phyloP scores from a whole-genome alignment of 2,797 vertebrate species.

The Crocodylus rhombifer region DNA sequence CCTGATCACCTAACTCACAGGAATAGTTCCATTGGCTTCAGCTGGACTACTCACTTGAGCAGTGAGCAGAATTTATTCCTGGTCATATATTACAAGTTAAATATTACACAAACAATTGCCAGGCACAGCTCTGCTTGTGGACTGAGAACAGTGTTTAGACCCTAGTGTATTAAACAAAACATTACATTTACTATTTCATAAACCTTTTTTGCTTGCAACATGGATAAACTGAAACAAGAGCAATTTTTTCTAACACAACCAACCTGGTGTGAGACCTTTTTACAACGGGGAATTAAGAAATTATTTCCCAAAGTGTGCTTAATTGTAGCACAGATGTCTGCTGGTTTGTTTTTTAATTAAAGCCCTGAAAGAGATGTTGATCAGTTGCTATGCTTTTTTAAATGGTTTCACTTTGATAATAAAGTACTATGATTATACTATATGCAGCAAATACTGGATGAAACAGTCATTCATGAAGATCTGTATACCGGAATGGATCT shows the following conservation, averaged over 20 bases:
- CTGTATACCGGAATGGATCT: background rate
- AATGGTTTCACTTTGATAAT: background rate
- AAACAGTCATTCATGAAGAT: background rate
- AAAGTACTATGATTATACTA: background rate
- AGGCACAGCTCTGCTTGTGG: background rate
- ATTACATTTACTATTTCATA: background rate
- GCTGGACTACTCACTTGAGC: background rate
- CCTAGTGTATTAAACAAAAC: background rate
- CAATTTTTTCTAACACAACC: background rate
- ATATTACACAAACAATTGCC: background rate
- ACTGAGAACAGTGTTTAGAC: background rate
- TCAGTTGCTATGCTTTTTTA: background rate
- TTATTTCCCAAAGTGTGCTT: background rate
- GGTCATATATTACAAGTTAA: background rate
- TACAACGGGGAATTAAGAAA: background rate
- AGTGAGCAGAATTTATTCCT: background rate
- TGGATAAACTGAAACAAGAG: background rate
- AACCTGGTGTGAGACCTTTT: background rate
- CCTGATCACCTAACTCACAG: background rate
- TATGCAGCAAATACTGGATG: background rate
- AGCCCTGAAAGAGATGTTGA: background rate
- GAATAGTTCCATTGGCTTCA: background rate
- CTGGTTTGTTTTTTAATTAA: background rate
- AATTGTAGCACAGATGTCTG: background rate
- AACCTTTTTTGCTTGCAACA: background rate